These are phyloP conservation scores for Blennius ocellaris DNA, from an alignment of 2,113 vertebrate genomes.

Conservation along the genomic window DNA sequence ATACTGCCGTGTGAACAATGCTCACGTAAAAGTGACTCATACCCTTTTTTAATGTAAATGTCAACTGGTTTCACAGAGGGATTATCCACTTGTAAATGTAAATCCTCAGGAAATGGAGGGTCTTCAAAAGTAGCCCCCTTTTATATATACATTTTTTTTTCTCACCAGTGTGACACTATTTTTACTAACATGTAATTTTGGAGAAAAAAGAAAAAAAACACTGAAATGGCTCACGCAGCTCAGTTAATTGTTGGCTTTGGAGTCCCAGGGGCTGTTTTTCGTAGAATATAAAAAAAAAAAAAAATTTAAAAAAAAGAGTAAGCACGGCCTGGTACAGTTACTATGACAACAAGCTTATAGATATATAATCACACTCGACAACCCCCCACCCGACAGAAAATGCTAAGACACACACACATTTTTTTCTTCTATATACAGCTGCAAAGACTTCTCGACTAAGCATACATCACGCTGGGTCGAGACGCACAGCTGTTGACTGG, in stretches of 20 bases:
- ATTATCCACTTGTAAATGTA: conserved; percentile 46
- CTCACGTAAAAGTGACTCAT: background rate
- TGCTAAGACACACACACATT: background rate
- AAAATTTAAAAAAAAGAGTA: conserved; percentile 15
- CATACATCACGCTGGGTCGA: conserved; percentile 50
- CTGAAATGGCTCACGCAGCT: conserved; percentile 51
- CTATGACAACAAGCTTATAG: conserved; percentile 69
- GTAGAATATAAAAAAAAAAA: conserved; percentile 28
- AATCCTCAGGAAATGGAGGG: conserved; percentile 31
- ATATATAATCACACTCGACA: conserved; percentile 51
- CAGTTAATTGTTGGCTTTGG: conserved; percentile 54
- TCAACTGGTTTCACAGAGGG: conserved; percentile 18
- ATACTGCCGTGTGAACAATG: background rate
- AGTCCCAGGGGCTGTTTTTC: conserved; percentile 51
- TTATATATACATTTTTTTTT: background rate
- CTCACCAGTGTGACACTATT: conserved; percentile 29
- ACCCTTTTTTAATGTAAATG: conserved; percentile 11
- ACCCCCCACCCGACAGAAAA: conserved; percentile 9
- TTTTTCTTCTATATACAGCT: conserved; percentile 32
- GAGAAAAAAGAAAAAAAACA: conserved; percentile 29
- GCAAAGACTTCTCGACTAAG: conserved; percentile 35
- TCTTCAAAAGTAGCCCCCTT: conserved; percentile 21
- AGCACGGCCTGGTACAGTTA: conserved; percentile 44
- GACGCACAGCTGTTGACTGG: conserved; percentile 65
- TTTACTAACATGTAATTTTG: conserved; percentile 51